phyloP scores from a whole-genome alignment of 2,113 vertebrate genomes.

The Scomber japonicus region DNA sequence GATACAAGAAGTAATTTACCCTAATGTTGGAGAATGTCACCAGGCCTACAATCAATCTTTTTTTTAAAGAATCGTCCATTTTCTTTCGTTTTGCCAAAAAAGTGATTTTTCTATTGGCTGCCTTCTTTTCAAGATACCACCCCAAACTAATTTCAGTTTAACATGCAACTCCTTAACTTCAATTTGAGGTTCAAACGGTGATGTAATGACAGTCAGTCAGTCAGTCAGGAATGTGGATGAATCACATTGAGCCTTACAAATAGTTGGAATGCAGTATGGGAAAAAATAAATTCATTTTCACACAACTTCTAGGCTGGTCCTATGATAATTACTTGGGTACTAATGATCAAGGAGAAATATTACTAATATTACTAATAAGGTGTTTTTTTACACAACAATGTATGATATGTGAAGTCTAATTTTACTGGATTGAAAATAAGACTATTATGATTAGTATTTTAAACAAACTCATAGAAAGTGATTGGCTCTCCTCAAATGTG shows the following conservation, averaged over 20 bases:
- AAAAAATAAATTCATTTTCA: constrained; percentile 49
- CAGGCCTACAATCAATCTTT: background rate
- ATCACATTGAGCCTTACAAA: constrained; percentile 56
- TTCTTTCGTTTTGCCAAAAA: background rate
- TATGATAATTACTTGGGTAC: no score
- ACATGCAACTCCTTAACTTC: constrained; percentile 22
- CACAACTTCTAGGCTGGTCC: constrained; percentile 4
- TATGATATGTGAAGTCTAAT: background rate
- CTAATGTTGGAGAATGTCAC: background rate
- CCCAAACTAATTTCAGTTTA: background rate
- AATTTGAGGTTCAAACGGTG: constrained; percentile 56
- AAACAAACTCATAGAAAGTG: no score
- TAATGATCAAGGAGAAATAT: background rate
- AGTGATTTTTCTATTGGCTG: background rate
- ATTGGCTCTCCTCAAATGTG: background rate
- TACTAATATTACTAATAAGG: background rate
- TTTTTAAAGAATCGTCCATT: background rate
- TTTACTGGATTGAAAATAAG: background rate
- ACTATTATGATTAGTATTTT: no score
- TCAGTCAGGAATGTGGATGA: constrained; percentile 75
- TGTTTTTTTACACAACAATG: no score
- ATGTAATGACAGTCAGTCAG: constrained; percentile 77
- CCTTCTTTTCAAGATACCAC: background rate
- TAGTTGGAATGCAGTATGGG: constrained; percentile 62
- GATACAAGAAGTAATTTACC: no score